Conservation (phyloP, 2,888 invertebrate genomes). For the Branchipolynoe longqiensis region DNA sequence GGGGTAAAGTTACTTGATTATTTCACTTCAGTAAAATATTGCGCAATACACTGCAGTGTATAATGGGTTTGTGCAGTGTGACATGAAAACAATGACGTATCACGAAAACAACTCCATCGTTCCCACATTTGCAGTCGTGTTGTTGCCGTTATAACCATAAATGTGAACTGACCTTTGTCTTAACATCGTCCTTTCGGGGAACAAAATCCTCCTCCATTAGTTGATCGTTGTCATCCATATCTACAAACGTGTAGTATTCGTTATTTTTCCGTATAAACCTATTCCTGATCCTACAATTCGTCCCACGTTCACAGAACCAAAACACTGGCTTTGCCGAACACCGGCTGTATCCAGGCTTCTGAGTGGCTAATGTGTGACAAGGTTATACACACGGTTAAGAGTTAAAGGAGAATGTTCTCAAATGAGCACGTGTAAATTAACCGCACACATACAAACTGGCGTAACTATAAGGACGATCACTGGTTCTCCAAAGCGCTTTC, state of each 20-base stretch:
- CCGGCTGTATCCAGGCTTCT: background rate
- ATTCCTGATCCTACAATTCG: background rate
- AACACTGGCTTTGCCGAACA: background rate
- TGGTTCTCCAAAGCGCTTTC: no score
- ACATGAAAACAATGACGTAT: background rate
- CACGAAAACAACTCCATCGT: background rate
- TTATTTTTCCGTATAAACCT: background rate
- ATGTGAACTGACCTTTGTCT: conserved; percentile 7
- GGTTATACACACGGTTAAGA: no score
- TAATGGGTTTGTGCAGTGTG: background rate
- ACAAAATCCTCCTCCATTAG: conserved; percentile 23
- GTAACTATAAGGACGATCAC: no score
- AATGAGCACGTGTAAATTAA: no score
- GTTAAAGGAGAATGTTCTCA: no score
- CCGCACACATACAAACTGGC: no score
- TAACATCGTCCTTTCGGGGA: conserved; percentile 3
- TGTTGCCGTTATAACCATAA: background rate
- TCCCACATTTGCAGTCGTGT: conserved; percentile 4
- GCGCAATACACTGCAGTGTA: no score
- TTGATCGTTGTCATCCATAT: conserved; percentile 30
- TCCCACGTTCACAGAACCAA: background rate
- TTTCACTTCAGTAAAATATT: no score
- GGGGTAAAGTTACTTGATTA: no score
- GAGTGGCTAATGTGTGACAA: background rate
- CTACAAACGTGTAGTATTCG: background rate